Conservation (phyloP, 2,888 invertebrate species). For the Lamellibrachia satsuma region DNA sequence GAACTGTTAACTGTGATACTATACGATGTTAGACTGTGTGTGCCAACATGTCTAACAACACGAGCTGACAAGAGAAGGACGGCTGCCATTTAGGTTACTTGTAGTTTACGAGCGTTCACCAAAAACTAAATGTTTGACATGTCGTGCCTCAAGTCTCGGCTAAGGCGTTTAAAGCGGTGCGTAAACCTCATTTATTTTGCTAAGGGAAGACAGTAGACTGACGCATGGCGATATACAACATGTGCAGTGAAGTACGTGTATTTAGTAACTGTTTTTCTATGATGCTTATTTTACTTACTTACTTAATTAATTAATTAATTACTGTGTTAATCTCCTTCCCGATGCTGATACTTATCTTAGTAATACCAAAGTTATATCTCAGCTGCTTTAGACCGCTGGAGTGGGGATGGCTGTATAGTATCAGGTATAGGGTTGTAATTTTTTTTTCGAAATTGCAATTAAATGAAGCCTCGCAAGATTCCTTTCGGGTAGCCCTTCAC, state of each 20-base stretch:
- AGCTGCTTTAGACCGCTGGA: background rate
- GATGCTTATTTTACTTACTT: too few species aligned
- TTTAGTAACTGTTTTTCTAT: too few species aligned
- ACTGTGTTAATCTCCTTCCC: too few species aligned
- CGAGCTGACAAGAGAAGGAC: background rate
- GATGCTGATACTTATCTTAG: too few species aligned
- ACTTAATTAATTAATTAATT: too few species aligned
- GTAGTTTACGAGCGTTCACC: background rate
- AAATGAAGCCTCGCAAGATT: too few species aligned
- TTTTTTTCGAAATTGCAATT: too few species aligned
- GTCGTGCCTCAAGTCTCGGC: background rate
- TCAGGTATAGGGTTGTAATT: too few species aligned
- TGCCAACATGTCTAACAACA: background rate
- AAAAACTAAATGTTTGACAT: background rate
- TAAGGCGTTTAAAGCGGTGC: background rate
- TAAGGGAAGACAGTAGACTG: background rate
- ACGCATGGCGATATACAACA: background rate
- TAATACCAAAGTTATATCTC: too few species aligned
- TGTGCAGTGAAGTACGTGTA: too few species aligned
- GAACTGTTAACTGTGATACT: background rate
- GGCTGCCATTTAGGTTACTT: background rate
- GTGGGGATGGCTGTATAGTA: background rate
- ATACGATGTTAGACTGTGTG: background rate
- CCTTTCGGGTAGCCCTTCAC: too few species aligned
- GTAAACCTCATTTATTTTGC: background rate